phyloP scores from a whole-genome alignment of 2,113 vertebrate genomes.

The Apeltes quadracus region DNA sequence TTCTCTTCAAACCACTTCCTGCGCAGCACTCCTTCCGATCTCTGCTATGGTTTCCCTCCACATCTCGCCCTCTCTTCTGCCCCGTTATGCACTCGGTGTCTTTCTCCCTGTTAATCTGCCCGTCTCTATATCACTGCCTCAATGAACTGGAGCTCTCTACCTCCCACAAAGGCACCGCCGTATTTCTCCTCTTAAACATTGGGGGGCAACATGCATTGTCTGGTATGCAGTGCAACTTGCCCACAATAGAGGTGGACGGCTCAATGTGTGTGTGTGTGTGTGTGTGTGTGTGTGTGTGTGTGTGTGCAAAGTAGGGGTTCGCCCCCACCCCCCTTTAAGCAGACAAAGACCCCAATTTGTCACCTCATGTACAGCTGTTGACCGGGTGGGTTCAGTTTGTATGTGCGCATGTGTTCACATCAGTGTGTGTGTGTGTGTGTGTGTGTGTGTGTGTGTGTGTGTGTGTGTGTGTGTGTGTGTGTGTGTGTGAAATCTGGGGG shows the following conservation, averaged over 20 bases:
- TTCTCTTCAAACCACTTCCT: constrained; percentile 8
- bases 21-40: not conserved
- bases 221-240: constrained; percentile 59
- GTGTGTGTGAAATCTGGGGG: constrained; percentile 67
- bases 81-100: constrained; percentile 65
- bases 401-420: constrained; percentile 50
- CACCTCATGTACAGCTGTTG: constrained; percentile 80
- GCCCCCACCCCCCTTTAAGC: constrained; percentile 70
- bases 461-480: constrained; percentile 44
- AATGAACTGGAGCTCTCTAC: constrained; percentile 77
- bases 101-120: constrained; percentile 70
- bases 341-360: constrained; percentile 81
- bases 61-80: constrained; percentile 42
- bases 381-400: constrained; percentile 68
- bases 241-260: constrained; percentile 66
- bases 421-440: constrained; percentile 44
- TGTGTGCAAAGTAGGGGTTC: constrained; percentile 55
- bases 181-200: constrained; percentile 78
- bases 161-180: constrained; percentile 78
- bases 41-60: constrained; percentile 23
- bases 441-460: constrained; percentile 46
- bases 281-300: constrained; percentile 21
- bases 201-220: constrained; percentile 68
- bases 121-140: constrained; percentile 74
- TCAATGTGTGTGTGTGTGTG: constrained; percentile 56